Evolutionary conservation across 1,140 invertebrate species (phyloP), one percentile per base, ranked within the genome.

Genomic region (Drosophila novamexicana): DNA sequence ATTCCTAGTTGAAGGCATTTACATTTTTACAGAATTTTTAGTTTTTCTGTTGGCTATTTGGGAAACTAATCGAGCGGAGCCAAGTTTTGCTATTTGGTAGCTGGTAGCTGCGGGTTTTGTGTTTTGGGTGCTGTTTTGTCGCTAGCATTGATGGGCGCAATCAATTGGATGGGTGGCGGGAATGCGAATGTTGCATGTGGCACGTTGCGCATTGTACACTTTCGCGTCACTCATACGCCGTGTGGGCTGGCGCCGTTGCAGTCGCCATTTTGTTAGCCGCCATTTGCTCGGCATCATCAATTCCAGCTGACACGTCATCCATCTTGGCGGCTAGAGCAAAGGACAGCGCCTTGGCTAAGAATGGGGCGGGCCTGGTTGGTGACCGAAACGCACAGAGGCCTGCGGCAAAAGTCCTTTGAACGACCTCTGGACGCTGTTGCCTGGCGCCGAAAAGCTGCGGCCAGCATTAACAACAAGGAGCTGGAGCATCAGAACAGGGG

Each of bases 231-330:
- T 75, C 73, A 71, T 71, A 75, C 68, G 68, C 68, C 68, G 54
- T 71, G 73, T 75, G 73, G 59, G 53, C 67, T 16, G 45, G 47
- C 53, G 52, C 66, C 63, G 63, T 36, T 67, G 69, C 63, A 69
- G 54, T 72, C 73, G 83, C 83, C 83, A 88, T 86, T 88, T 88
- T 86, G 81, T 78, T 88, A 64, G 78, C 86, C 82, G 74, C 79
- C 75, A 76, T 68, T 68, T 58, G 74, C 74, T 69, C 64, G 66
- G 81, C 85, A 83, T 90, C 88, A 91, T 91, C 88, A 91, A 91
- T 91, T 91, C 80, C 80, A 82, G 77, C 82, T 91, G 88, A 91
- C 88, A 91, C 80, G 83, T 85, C 88, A 91, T 91, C 83, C 83
- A 91, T 91, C 83, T 91, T 91, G 74, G 69, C 49, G 61, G 72